A percentile compares a stretch with the other conserved stretches of the same genome.
Evolutionary conservation across 2,888 invertebrate genomes (phyloP).

Genomic region (Muschampia plurimacula): DNA sequence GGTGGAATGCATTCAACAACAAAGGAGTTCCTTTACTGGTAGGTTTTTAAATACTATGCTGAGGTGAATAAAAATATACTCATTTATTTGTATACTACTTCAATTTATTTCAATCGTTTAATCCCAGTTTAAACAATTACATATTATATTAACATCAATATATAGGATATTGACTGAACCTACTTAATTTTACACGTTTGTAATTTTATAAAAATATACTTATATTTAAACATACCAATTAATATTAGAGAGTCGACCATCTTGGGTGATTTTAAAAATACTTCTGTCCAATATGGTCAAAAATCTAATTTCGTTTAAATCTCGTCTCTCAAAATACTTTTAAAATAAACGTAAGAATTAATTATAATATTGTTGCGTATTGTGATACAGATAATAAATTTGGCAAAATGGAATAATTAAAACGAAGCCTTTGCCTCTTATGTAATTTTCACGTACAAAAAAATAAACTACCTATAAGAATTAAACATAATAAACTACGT

Average conservation of each 20-base stretch:
- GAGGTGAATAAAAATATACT: constrained; percentile 36
- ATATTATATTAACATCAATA: constrained; percentile 63
- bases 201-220: constrained; percentile 50
- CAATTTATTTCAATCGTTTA: constrained; percentile 74
- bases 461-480: constrained; percentile 48
- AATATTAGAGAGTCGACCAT: constrained; percentile 79
- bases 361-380: background rate
- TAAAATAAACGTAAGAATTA: constrained; percentile 53
- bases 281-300: constrained; percentile 69
- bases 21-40: too few species aligned
- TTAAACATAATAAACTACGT: constrained; percentile 56
- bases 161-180: constrained; percentile 65
- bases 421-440: background rate
- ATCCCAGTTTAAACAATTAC: constrained; percentile 65
- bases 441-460: constrained; percentile 2
- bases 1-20: too few species aligned
- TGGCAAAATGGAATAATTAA: constrained; percentile 22
- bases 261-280: constrained; percentile 51
- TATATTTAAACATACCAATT: constrained; percentile 57
- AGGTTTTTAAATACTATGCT: too few species aligned
- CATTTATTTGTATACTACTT: constrained; percentile 64
- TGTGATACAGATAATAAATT: constrained; percentile 13
- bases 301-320: constrained; percentile 66
- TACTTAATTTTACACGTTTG: constrained; percentile 59
- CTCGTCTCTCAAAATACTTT: constrained; percentile 52